Conservation (phyloP, 1,140 invertebrate species). For the Heliconius hewitsoni region DNA sequence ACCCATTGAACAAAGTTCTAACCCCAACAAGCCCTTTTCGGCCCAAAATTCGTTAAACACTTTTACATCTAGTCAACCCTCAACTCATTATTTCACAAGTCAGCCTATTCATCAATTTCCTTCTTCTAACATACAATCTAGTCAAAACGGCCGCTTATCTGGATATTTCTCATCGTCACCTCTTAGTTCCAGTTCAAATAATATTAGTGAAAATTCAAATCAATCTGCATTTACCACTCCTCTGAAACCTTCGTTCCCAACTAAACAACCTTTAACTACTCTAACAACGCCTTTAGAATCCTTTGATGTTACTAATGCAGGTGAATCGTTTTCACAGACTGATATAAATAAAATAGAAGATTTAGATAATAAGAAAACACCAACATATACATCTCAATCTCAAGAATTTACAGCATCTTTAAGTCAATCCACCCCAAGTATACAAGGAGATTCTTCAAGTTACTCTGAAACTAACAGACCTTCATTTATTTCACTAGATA, state of each 20-base stretch:
- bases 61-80: constrained; percentile 4
- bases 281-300: constrained; percentile 23
- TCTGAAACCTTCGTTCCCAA: constrained; percentile 10
- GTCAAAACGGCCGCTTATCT: constrained; percentile 14
- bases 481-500: constrained; percentile 7
- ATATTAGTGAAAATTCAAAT: neutral
- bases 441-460: neutral
- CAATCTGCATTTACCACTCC: neutral
- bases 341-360: neutral
- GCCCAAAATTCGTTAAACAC: constrained; percentile 18
- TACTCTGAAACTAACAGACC: neutral
- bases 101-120: constrained; percentile 3
- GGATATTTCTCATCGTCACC: neutral
- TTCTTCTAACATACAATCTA: neutral
- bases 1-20: neutral
- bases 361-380: neutral
- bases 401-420: neutral
- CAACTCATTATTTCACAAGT: neutral
- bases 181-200: no score
- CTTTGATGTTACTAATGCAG: neutral
- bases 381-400: neutral
- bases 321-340: neutral
- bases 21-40: neutral
- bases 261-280: constrained; percentile 20
- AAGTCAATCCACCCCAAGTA: neutral